phyloP scores from a whole-genome alignment of 2,113 vertebrate species.

The Carassius carassius region DNA sequence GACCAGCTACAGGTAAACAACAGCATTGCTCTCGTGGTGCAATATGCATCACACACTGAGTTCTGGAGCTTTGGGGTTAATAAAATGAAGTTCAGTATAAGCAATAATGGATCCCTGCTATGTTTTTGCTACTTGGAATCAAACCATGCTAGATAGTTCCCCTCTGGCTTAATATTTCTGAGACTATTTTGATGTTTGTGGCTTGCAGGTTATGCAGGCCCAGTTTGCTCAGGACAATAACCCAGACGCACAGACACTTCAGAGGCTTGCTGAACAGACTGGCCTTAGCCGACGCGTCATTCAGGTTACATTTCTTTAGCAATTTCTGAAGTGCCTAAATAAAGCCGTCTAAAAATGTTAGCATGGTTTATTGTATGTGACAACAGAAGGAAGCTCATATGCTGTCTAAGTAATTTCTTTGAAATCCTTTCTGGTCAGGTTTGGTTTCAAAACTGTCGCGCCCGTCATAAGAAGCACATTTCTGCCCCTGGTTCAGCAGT shows the following conservation, averaged over 20 bases:
- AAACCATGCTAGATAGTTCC: neutral
- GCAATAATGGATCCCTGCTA: neutral
- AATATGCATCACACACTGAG: neutral
- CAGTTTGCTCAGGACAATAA: constrained; percentile 98
- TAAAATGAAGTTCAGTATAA: neutral
- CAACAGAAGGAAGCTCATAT: neutral
- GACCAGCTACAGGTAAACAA: constrained; percentile 91
- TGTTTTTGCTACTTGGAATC: neutral
- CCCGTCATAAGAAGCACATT: constrained; percentile 95
- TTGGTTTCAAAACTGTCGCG: constrained; percentile 97
- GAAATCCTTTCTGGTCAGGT: constrained; percentile 74
- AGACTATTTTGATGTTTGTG: neutral
- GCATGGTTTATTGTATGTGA: neutral
- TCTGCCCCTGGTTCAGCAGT: constrained; percentile 86
- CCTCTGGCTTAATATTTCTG: neutral
- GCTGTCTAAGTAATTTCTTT: neutral
- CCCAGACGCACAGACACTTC: constrained; percentile 92
- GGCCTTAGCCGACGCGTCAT: constrained; percentile 95
- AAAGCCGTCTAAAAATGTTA: neutral
- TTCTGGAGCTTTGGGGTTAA: no score
- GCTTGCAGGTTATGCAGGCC: constrained; percentile 93
- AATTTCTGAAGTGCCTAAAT: neutral
- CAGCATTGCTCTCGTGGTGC: neutral
- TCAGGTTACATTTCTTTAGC: constrained; percentile 78
- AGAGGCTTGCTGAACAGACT: constrained; percentile 93